Evolutionary conservation across 2,113 vertebrate genomes (phyloP).

Genomic region (Calidris pygmaea): DNA sequence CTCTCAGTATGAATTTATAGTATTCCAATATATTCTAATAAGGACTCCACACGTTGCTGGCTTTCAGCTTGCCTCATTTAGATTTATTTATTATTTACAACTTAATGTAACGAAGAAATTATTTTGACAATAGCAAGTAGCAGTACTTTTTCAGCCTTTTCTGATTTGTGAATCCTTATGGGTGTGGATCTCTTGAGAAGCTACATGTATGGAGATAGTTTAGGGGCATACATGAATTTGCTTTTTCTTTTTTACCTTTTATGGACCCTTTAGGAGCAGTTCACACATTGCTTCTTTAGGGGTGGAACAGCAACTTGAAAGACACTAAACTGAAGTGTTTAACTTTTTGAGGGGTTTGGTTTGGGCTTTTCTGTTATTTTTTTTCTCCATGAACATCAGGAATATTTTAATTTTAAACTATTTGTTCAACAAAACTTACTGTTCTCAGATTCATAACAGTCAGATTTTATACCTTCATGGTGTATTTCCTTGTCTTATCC

Average conservation of each 20-base stretch:
- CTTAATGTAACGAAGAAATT: not conserved
- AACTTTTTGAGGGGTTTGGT: not conserved
- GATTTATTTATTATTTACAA: not conserved
- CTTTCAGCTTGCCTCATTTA: not conserved
- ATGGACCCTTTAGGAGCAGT: not conserved
- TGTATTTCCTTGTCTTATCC: not conserved
- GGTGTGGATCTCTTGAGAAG: not conserved
- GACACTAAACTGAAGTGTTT: not conserved
- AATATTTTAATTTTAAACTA: not conserved
- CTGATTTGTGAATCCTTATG: not conserved
- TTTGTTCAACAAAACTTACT: not conserved
- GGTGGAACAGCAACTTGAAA: not conserved
- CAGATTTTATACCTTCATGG: not conserved
- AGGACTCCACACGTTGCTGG: not conserved
- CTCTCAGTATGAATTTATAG: not conserved
- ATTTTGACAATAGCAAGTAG: not conserved
- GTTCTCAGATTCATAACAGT: not conserved
- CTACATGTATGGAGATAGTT: not conserved
- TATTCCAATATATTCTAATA: not conserved
- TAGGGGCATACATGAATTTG: not conserved
- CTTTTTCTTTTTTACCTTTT: slow-evolving; percentile 4
- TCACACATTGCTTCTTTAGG: not conserved
- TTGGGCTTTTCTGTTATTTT: not conserved
- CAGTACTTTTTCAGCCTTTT: not conserved
- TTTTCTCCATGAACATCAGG: not conserved